Conservation (phyloP, 1,140 invertebrate species). For the Drosophila sproati region DNA sequence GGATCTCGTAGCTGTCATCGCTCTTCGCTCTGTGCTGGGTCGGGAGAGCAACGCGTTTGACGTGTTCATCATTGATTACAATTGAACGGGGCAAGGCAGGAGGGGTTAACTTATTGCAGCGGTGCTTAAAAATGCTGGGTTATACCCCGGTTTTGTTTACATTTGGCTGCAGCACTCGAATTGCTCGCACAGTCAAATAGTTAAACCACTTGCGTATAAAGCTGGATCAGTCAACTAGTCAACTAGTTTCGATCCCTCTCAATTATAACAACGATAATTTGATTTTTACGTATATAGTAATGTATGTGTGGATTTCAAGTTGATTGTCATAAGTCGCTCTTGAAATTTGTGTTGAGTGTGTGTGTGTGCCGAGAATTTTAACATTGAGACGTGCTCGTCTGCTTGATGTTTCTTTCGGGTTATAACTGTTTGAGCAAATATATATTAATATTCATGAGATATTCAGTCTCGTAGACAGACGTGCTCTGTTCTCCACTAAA, state of each 20-base stretch:
- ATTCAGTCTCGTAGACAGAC: conserved; percentile 6
- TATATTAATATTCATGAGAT: conserved; percentile 28
- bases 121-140: conserved; percentile 26
- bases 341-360: neutral
- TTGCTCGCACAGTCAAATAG: neutral
- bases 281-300: neutral
- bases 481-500: conserved; percentile 31
- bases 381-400: too few species aligned
- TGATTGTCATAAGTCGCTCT: neutral
- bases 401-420: neutral
- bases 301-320: neutral
- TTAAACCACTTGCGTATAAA: neutral
- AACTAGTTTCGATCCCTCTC: neutral
- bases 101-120: conserved; percentile 15
- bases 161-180: neutral
- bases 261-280: neutral
- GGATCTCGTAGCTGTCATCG: conserved; percentile 5
- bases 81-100: neutral
- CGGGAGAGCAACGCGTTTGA: neutral
- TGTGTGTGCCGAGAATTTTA: conserved; percentile 20
- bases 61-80: conserved; percentile 2
- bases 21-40: neutral
- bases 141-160: conserved; percentile 35
- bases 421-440: conserved; percentile 36
- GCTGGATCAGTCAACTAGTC: neutral